phyloP scores from a whole-genome alignment of 2,113 vertebrate genomes.

The Apus apus region DNA sequence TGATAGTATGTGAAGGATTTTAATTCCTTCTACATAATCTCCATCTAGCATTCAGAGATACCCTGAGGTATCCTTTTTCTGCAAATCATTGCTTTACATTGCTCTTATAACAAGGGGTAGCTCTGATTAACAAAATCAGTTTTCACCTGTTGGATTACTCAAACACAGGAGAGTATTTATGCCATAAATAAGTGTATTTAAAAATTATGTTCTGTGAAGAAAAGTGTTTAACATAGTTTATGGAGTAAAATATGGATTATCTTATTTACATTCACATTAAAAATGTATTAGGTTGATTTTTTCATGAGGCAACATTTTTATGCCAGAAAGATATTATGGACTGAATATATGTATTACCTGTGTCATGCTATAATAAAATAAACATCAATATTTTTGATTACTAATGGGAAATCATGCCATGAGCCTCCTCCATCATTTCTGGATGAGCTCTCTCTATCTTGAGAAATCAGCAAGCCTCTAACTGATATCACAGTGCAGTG shows the following conservation, averaged over 20 bases:
- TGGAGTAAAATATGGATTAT: neutral
- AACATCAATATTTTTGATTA: constrained; percentile 43
- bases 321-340: neutral
- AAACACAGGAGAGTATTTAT: neutral
- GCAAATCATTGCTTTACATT: neutral
- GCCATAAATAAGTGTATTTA: neutral
- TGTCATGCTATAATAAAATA: neutral
- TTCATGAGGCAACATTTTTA: neutral
- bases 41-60: neutral
- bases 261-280: neutral
- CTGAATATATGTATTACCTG: neutral
- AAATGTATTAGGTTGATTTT: neutral
- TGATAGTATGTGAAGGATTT: neutral
- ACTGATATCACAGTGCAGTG: neutral
- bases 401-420: neutral
- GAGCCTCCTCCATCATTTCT: constrained; percentile 11
- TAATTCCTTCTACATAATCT: neutral
- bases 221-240: neutral
- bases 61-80: neutral
- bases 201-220: neutral
- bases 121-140: neutral
- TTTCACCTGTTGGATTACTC: neutral
- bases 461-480: constrained; percentile 1
- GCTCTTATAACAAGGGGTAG: neutral
- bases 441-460: neutral